Evolutionary conservation across 2,113 vertebrate species (phyloP), one percentile per base, ranked within the genome.

Genomic region (Nicator chloris): DNA sequence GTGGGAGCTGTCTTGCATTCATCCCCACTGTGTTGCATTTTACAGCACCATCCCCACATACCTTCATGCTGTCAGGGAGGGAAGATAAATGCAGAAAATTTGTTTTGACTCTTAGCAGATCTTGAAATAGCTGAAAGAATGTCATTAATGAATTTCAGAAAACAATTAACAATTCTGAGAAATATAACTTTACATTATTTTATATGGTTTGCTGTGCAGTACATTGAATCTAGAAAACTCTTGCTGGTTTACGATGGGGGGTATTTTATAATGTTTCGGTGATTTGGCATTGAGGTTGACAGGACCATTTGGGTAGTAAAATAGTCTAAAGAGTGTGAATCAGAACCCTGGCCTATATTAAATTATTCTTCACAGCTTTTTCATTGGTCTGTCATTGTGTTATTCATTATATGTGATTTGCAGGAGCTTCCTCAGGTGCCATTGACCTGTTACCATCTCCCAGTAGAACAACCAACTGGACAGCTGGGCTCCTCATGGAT

Each of bases 351-450:
- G 13, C 39, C 31, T 63, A 11, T 23, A 63, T 24, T 71, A 39
- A 90, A 82, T 83, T 57, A 72, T 66, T 50, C 22, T 69, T 66
- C 57, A 79, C 70, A 66, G 35, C 13, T 92, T 86, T 92, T 86
- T 79, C 26, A 60, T 88, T 53, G 59, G 13, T 92, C 15, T 94
- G 60, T 83, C 20, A 71, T 88, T 17, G 18, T 33, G 19, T 73
- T 93, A 69, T 78, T 82, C 40, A 50, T 91, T 78, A 65, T 27
- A 11, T 42, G 4, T 57, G 19, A 72, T 68, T 93, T 91, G 10
- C 92, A 99, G 99, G 99, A 81, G 99, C 99, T 86, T 99, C 99
- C 15, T 99, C 99, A 3, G 99, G 99, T 94, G 99, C 98, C 97
- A 99, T 99, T 23, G 99, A 99, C 95, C 98, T 99, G 70, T 98